A percentile compares a stretch with the other conserved stretches of the same genome.
Conservation (phyloP, 1,140 invertebrate species). For the Papilio xuthus region DNA sequence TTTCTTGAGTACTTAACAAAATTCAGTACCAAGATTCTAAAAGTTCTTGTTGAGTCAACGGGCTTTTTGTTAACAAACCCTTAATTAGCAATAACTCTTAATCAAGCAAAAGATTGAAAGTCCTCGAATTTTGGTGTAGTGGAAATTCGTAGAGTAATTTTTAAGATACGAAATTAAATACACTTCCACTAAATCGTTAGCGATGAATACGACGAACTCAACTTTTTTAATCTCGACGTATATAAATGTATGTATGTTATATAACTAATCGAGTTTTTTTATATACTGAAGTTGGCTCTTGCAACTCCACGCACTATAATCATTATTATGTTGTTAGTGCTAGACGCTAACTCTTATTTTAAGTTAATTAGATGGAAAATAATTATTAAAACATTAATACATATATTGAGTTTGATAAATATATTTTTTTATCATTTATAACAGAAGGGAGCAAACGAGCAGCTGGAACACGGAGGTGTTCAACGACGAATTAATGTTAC, state of each 20-base stretch:
- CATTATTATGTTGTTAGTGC: not conserved
- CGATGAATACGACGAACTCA: not conserved
- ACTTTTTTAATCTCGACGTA: not conserved
- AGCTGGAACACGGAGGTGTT: no score
- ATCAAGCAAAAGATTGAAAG: not conserved
- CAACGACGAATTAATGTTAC: no score
- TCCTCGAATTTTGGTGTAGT: not conserved
- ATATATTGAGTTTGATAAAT: not conserved
- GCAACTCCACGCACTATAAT: not conserved
- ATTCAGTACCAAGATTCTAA: slow-evolving; percentile 12
- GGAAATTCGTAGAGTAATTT: slow-evolving; percentile 13
- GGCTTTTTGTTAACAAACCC: slow-evolving; percentile 5
- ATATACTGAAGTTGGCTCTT: not conserved
- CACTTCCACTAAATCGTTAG: not conserved
- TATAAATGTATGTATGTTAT: not conserved
- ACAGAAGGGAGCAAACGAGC: no score
- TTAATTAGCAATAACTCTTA: not conserved
- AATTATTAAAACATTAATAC: no score
- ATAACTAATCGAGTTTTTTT: not conserved
- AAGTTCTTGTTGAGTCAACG: not conserved
- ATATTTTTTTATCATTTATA: no score
- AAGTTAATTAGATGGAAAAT: no score
- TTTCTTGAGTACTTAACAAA: slow-evolving; percentile 21
- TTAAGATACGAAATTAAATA: slow-evolving; percentile 9
- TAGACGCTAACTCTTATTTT: no score